Evolutionary conservation across 2,888 invertebrate genomes (phyloP), one percentile per base, ranked within the genome.

Genomic region (Pterostichus madidus): DNA sequence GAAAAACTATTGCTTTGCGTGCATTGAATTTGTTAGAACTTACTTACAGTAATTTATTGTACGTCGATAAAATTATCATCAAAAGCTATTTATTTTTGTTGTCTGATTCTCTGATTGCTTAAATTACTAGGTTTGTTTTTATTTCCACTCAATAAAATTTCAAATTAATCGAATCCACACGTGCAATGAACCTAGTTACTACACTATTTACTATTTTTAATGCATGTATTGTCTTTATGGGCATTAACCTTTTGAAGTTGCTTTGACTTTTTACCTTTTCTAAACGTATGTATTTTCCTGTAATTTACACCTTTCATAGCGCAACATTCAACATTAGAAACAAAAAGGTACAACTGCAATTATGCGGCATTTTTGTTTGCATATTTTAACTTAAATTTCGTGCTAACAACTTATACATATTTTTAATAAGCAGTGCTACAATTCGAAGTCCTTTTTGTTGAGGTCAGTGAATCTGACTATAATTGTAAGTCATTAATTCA

Each of bases 11-110:
- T 49, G 49, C 5, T 49, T 49, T 49, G 0, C 49, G 49, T 49
- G 49, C 49, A n/a, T 32, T 35, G 64, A 35, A 35, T 13, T 64
- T 35, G 64, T 64, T 64, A 35, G 24, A 17, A 8, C 10, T 24
- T 31, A 61, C 32, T 32, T 31, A 13, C 64, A 32, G 13, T 64
- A 64, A 64, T 64, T 64, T 64, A 64, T 15, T 64, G 64, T 64
- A 35, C 35, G 31, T 31, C 35, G 13, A 64, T 49, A 49, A 64
- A 35, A 13, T 1, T 64, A 35, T 13, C 35, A 64, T 64, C n/a
- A 32, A 8, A 46, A 7, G 61, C 32, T 10, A 32, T 31, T 35
- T 64, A 2, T 10, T 49, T 64, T 35, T 64, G 32, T 64, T 35
- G 15, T 35, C 32, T 49, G 32, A 24, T 24, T 24, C 24, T 24